Evolutionary conservation across 2,797 vertebrate genomes (phyloP).

Genomic region (Sebastes steindachneri): DNA sequence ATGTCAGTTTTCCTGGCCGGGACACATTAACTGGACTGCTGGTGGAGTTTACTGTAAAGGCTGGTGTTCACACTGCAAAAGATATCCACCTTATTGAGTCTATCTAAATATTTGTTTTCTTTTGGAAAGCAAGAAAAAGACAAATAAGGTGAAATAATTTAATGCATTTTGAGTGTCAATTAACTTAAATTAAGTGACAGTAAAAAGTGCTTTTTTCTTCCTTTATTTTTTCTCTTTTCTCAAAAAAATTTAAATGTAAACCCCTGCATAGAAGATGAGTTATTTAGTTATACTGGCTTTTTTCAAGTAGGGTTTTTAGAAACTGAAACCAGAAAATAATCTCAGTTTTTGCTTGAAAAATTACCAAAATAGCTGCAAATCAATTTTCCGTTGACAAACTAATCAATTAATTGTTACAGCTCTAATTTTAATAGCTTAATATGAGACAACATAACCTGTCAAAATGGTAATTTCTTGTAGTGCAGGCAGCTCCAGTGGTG

Average conservation of each 20-base stretch:
- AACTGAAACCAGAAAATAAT: not conserved
- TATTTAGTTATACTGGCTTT: not conserved
- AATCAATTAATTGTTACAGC: not conserved
- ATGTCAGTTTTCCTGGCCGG: slow-evolving; percentile 61
- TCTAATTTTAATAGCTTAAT: not conserved
- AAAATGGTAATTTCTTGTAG: slow-evolving; percentile 62
- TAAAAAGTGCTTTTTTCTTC: not conserved
- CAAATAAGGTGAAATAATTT: not conserved
- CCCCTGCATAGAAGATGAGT: not conserved
- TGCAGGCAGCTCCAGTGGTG: slow-evolving; percentile 46
- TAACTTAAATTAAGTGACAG: not conserved
- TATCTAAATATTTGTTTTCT: not conserved
- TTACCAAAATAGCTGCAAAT: not conserved
- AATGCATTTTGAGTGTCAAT: not conserved
- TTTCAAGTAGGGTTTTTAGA: not conserved
- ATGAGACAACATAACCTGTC: not conserved
- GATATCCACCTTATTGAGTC: slow-evolving; percentile 15
- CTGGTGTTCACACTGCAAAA: slow-evolving; percentile 66
- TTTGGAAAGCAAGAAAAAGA: not conserved
- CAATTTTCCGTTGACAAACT: not conserved
- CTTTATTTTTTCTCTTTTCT: not conserved
- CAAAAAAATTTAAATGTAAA: not conserved
- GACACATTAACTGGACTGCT: slow-evolving; percentile 71
- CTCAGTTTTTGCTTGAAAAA: not conserved
- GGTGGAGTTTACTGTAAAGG: slow-evolving; percentile 73